phyloP scores from a whole-genome alignment of 2,113 vertebrate species.

The Sceloporus undulatus region DNA sequence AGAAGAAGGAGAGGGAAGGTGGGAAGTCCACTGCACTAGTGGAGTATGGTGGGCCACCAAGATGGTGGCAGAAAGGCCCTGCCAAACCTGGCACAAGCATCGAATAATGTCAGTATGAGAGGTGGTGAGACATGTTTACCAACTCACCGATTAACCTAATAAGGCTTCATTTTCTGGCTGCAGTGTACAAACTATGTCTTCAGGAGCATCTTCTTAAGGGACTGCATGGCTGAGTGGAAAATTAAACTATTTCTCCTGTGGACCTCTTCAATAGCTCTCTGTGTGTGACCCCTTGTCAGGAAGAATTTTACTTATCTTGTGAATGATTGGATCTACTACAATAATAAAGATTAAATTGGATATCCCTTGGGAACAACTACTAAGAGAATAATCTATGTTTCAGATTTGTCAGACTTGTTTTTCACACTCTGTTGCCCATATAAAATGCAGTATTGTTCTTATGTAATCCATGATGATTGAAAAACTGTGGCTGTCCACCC shows the following conservation, averaged over 20 bases:
- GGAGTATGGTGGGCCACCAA: no score
- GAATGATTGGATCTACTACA: background rate
- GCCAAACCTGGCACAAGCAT: background rate
- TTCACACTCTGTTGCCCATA: no score
- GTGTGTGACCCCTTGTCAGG: background rate
- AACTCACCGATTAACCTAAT: no score
- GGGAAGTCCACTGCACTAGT: background rate
- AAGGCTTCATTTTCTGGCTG: background rate
- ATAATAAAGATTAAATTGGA: background rate
- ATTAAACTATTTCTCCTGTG: background rate
- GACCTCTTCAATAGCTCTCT: background rate
- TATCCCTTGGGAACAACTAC: background rate
- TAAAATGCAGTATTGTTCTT: no score
- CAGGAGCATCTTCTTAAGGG: background rate
- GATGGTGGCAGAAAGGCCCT: background rate
- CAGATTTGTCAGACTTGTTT: no score
- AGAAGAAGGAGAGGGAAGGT: background rate
- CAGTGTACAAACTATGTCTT: no score
- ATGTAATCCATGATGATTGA: no score
- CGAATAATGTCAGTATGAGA: background rate
- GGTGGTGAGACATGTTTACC: background rate
- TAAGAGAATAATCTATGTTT: no score
- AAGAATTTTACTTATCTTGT: no score
- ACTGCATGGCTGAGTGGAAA: background rate
- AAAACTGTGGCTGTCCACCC: no score